These are phyloP conservation scores for Actinernus sp. DNA, from an alignment of 92 coral and sea anemone species.

Conservation along the genomic window DNA sequence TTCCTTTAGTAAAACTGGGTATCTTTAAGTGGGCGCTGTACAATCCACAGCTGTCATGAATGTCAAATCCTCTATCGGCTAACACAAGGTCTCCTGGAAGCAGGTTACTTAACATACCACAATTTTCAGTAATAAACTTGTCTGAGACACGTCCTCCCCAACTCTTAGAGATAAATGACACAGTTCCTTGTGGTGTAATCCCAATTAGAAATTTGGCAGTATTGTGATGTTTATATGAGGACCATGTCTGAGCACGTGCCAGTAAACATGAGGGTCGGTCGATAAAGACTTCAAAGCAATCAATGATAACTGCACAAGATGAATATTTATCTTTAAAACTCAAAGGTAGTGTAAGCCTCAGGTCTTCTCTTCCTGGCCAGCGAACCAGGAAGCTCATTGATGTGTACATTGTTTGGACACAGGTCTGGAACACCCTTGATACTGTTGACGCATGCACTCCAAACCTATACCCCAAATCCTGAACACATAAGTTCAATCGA, in stretches of 20 bases:
- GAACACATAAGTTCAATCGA: slow-evolving; percentile 52
- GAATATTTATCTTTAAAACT: slow-evolving; percentile 51
- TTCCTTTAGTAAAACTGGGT: slow-evolving; percentile 54
- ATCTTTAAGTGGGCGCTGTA: slow-evolving; percentile 35
- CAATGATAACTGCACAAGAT: slow-evolving; percentile 67
- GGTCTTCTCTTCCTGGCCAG: slow-evolving; percentile 69
- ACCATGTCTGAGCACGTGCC: slow-evolving; percentile 65
- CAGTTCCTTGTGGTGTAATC: slow-evolving; percentile 71
- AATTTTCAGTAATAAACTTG: slow-evolving; percentile 65
- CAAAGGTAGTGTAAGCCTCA: slow-evolving; percentile 56
- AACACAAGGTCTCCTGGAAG: slow-evolving; percentile 68
- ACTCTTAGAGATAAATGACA: slow-evolving; percentile 60
- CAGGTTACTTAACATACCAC: slow-evolving; percentile 56
- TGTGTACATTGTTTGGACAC: slow-evolving; percentile 38
- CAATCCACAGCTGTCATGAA: slow-evolving; percentile 39
- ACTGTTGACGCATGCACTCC: slow-evolving; percentile 64
- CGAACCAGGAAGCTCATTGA: slow-evolving; percentile 35
- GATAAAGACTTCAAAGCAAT: slow-evolving; percentile 74
- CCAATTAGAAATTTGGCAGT: slow-evolving; percentile 47
- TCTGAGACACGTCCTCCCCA: slow-evolving; percentile 78
- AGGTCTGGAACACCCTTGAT: slow-evolving; percentile 65
- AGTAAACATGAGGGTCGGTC: slow-evolving; percentile 52
- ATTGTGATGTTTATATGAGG: slow-evolving; percentile 49
- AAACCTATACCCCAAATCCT: slow-evolving; percentile 55
- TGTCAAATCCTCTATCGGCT: slow-evolving; percentile 51